These are phyloP conservation scores for Sebastes fasciatus DNA, from an alignment of 2,113 vertebrate genomes.

Conservation along the genomic window DNA sequence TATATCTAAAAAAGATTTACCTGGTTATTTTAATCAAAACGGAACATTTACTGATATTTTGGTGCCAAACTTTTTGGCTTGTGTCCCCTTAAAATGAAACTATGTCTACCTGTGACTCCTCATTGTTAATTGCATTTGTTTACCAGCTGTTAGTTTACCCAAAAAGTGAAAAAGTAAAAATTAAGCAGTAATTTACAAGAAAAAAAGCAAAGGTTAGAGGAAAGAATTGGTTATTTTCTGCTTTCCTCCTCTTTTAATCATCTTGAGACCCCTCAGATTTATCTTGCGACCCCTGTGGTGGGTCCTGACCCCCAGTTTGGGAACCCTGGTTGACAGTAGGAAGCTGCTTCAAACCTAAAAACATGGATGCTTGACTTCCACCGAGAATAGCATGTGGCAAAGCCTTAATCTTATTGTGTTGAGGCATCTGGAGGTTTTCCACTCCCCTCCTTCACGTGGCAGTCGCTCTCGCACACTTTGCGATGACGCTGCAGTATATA, in stretches of 20 bases:
- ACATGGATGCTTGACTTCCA: background rate
- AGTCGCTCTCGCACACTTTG: background rate
- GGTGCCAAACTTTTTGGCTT: background rate
- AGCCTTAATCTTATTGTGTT: conserved; percentile 66
- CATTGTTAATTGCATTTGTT: background rate
- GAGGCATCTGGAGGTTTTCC: conserved; percentile 33
- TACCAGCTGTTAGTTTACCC: background rate
- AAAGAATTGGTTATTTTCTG: background rate
- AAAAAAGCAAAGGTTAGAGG: background rate
- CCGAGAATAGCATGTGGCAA: conserved; percentile 32
- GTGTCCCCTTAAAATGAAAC: background rate
- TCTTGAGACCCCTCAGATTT: background rate
- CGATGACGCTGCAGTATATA: too few relatives aligned
- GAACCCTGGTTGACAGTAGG: background rate
- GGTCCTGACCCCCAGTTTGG: background rate
- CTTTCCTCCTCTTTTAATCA: background rate
- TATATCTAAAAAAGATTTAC: too few relatives aligned
- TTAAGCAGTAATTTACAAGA: background rate
- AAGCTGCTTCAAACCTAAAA: background rate
- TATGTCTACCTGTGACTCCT: background rate
- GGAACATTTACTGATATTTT: too few relatives aligned
- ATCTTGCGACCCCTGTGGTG: too few relatives aligned
- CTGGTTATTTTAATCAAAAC: background rate
- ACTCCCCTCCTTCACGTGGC: background rate
- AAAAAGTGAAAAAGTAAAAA: background rate